A percentile compares a stretch with the other conserved stretches of the same genome.
Evolutionary conservation across 1,140 invertebrate species (phyloP).

Genomic region (Cyphomyrmex costatus): DNA sequence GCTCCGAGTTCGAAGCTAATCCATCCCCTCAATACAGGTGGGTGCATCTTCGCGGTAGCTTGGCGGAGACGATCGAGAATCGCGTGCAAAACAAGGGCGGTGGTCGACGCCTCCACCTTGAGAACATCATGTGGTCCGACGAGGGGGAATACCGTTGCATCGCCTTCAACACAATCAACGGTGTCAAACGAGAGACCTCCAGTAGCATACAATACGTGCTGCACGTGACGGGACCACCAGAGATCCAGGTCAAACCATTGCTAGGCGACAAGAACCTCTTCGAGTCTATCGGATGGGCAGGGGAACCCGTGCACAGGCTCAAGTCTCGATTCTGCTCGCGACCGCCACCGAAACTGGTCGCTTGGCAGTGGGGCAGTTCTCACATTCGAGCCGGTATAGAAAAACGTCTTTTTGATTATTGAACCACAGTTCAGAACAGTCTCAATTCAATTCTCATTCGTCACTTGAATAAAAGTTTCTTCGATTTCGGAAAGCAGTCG

Average conservation of each 20-base stretch:
- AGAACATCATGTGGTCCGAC: slow-evolving; percentile 84
- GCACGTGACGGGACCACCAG: slow-evolving; percentile 84
- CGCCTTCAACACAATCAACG: slow-evolving; percentile 85
- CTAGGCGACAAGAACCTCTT: slow-evolving; percentile 77
- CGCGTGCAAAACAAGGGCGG: slow-evolving; percentile 73
- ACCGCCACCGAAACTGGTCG: slow-evolving; percentile 83
- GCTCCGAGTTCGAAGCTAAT: slow-evolving; percentile 93
- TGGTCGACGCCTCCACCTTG: slow-evolving; percentile 78
- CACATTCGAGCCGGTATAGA: slow-evolving; percentile 83
- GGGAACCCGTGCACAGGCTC: slow-evolving; percentile 82
- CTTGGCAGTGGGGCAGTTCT: slow-evolving; percentile 86
- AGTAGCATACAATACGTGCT: slow-evolving; percentile 82
- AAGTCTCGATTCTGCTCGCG: slow-evolving; percentile 84
- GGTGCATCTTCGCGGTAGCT: slow-evolving; percentile 82
- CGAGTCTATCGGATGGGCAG: slow-evolving; percentile 83
- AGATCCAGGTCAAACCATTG: slow-evolving; percentile 82
- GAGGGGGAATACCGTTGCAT: slow-evolving; percentile 85
- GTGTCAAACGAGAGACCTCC: slow-evolving; percentile 81
- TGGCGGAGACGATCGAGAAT: slow-evolving; percentile 80
- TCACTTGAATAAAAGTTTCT: background rate
- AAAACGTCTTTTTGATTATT: background rate
- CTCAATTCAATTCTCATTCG: background rate
- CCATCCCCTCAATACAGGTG: slow-evolving; percentile 91
- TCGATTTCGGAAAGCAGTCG: background rate
- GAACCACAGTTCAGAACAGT: background rate